Conservation (phyloP, 2,797 vertebrate genomes). For the Peromyscus melanophrys region DNA sequence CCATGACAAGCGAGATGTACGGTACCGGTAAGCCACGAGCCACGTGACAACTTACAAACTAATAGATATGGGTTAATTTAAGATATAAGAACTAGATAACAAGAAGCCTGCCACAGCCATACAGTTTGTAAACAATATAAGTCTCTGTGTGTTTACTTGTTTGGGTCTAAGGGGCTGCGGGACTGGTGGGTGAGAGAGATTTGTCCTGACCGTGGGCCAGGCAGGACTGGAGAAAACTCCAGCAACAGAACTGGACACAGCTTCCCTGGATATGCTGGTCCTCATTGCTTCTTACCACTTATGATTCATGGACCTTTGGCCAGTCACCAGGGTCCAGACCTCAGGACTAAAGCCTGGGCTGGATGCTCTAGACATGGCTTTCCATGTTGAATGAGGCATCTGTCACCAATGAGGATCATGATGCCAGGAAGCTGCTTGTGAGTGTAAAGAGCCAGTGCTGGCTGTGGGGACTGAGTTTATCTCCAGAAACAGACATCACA, state of each 20-base stretch:
- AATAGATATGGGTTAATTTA: too few relatives aligned
- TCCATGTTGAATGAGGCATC: conserved; percentile 96
- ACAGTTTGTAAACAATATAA: too few relatives aligned
- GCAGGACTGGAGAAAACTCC: conserved; percentile 94
- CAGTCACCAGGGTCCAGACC: conserved; percentile 92
- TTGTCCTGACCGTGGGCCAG: too few relatives aligned
- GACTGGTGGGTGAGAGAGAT: conserved; percentile 88
- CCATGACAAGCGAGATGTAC: too few relatives aligned
- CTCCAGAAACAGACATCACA: conserved; percentile 89
- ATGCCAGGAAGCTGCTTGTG: conserved; percentile 94
- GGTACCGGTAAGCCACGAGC: too few relatives aligned
- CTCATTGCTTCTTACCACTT: not conserved
- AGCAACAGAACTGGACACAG: conserved; percentile 76
- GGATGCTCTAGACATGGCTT: conserved; percentile 95
- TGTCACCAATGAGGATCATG: conserved; percentile 91
- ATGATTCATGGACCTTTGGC: fast-evolving
- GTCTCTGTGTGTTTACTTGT: too few relatives aligned
- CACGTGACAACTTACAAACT: too few relatives aligned
- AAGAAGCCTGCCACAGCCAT: conserved; percentile 89
- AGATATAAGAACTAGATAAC: conserved; percentile 88
- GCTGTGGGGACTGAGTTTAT: conserved; percentile 95
- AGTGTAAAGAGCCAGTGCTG: conserved; percentile 94
- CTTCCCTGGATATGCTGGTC: not conserved
- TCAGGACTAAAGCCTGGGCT: conserved; percentile 96
- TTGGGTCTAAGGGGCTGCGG: conserved; percentile 87